Base-by-base conservation (phyloP, 2,888 invertebrate species). In the Diachrysia chrysitis region DNA sequence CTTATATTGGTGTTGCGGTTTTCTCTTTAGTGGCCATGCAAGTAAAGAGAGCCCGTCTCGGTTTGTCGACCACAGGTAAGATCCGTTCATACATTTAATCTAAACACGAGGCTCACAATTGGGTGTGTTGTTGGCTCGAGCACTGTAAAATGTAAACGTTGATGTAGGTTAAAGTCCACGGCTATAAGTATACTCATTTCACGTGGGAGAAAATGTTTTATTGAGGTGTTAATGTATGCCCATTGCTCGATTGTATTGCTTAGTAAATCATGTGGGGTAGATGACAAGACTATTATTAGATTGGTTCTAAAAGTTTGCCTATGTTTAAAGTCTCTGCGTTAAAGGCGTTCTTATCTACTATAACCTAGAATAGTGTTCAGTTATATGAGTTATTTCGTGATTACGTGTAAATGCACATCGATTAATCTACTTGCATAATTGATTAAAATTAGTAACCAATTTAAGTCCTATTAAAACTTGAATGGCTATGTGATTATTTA, bases 211-310 rank as follows among this genome's bases (percentile, higher is more conserved):
- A 79, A 84, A 85, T 78, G 86, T 87, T 86, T 88, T 85, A 84
- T 82, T 87, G 87, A 94, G 93, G 94, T 94, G 94, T 92, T 95
- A 94, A 95, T 94, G 93, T 87, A 93, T 86, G 89, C 88, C 90
- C 90, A 92, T 94, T 93, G 93, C 93, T 90, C 94, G 94, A 94
- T 94, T 93, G 94, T 94, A 92, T 92, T 92, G 85, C 93, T 93
- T 91, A 90, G 89, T 84, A 90, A 88, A 89, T 89, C 90, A 91
- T 94, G 92, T 92, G 92, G 87, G 87, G 90, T 79, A 42, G 46
- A 87, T 87, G 84, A 84, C 88, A 87, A 85, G 83, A 79, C 76
- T 83, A 81, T 79, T 87, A 88, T 91, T 92, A 91, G 91, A n/a
- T 90, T 88, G 89, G 86, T 89, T 91, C 90, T 92, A 91, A 94